Conservation (phyloP, 2,113 vertebrate genomes). For the Bubalus kerabau region DNA sequence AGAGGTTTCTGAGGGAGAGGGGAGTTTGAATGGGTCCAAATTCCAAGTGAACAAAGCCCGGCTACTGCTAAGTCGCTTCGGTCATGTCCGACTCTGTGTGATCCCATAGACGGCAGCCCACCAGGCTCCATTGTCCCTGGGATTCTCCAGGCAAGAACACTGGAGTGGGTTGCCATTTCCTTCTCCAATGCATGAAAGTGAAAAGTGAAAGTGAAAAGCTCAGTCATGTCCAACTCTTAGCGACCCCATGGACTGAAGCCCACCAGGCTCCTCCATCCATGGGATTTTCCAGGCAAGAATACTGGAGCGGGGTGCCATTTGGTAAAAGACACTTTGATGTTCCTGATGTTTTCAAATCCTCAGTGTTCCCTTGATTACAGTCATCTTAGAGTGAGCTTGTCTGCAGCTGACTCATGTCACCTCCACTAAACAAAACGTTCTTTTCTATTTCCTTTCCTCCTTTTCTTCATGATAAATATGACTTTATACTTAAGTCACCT, state of each 20-base stretch:
- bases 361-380: background rate
- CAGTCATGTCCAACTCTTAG: rapidly evolving
- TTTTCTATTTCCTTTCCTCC: background rate
- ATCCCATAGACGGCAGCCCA: too few species aligned
- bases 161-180: too few species aligned
- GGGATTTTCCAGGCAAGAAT: too few species aligned
- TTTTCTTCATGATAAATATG: background rate
- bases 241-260: too few species aligned
- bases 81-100: too few species aligned
- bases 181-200: too few species aligned
- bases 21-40: background rate
- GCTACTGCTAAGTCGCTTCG: background rate
- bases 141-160: too few species aligned
- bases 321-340: background rate
- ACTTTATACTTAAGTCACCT: background rate
- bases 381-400: background rate
- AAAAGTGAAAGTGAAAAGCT: too few species aligned
- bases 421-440: background rate
- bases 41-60: background rate
- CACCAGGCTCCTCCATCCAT: too few species aligned
- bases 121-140: too few species aligned
- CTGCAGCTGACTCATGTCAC: background rate
- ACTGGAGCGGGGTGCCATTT: too few species aligned
- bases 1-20: background rate
- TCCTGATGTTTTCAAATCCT: background rate